phyloP scores from a whole-genome alignment of 1,140 invertebrate genomes.

The Asbolus verrucosus region DNA sequence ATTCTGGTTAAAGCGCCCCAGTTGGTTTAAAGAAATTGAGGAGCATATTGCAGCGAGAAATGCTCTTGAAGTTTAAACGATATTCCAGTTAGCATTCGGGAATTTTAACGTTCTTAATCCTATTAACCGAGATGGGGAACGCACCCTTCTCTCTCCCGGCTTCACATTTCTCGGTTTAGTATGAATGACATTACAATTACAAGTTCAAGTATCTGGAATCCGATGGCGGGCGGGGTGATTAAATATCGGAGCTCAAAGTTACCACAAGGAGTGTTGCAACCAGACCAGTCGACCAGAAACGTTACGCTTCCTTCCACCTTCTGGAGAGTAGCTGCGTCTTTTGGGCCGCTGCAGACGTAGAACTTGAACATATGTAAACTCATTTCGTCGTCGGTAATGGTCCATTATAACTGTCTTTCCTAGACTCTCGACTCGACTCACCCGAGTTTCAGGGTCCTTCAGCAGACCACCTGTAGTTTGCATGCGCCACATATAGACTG shows the following conservation, averaged over 20 bases:
- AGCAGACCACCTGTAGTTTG: conserved; percentile 50
- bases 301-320: conserved; percentile 4
- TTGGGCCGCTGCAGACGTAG: conserved; percentile 40
- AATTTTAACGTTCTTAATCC: conserved; percentile 50
- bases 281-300: conserved; percentile 35
- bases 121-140: conserved; percentile 46
- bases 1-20: conserved; percentile 37
- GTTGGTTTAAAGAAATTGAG: conserved; percentile 44
- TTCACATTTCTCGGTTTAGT: conserved; percentile 48
- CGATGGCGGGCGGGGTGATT: conserved; percentile 45
- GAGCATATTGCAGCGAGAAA: conserved; percentile 45
- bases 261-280: conserved; percentile 43
- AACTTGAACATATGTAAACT: conserved; percentile 51
- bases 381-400: conserved; percentile 50
- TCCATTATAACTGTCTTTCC: conserved; percentile 50
- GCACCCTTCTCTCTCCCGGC: conserved; percentile 7
- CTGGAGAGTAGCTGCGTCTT: not conserved
- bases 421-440: conserved; percentile 34
- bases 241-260: conserved; percentile 47
- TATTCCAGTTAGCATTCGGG: conserved; percentile 48
- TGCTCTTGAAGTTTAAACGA: conserved; percentile 46
- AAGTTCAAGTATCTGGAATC: conserved; percentile 50
- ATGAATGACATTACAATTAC: conserved; percentile 52
- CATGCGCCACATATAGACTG: conserved; percentile 30
- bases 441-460: conserved; percentile 37